Evolutionary conservation across 2,797 vertebrate species (phyloP), one percentile per base, ranked within the genome.

Genomic region (Lindbergichthys nudifrons): DNA sequence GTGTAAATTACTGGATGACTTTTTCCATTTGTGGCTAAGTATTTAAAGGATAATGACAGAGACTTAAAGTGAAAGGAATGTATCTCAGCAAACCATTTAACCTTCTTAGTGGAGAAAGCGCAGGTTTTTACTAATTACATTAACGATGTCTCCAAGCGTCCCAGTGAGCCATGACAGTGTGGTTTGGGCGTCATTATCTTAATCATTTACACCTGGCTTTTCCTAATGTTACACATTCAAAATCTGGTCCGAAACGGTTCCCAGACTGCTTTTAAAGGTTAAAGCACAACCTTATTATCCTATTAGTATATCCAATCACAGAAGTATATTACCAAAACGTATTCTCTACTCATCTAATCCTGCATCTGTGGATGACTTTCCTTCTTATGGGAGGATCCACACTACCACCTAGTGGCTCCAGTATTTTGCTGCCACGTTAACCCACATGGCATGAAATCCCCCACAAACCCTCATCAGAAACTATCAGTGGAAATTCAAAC

Each of bases 351-450:
- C 23, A 41, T 46, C 1, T 41, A 8, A 32, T 47, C 9, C 6
- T 60, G 7, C 21, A 7, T 59, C 7, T 58, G 32, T 46, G 52
- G 45, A 43, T 43, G 7, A 12, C 15, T 26, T 9, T 5, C 19
- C 15, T 45, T 7, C 3, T 18, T 58, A 3, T 1, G 0, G 3
- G 8, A 42, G 9, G 42, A 62, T 15, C 46, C 79, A 81, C 68
- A 85, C 72, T 75, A 1, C 87, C 85, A 79, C 10, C 90, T 82
- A 48, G 77, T 82, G 90, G 88, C 60, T 51, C 5, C 23, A 77
- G 8, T 8, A 1, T 47, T 57, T 52, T 58, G 19, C 51, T 65
- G 23, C 21, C 23, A 42, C 4, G 14, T 39, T 2, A 36, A 26
- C 1, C 23, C 18, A 50, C n/a, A 46, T 15, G 19, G 13, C 6